Evolutionary conservation across 2,888 invertebrate species (phyloP).

Genomic region (Pyralis farinalis): DNA sequence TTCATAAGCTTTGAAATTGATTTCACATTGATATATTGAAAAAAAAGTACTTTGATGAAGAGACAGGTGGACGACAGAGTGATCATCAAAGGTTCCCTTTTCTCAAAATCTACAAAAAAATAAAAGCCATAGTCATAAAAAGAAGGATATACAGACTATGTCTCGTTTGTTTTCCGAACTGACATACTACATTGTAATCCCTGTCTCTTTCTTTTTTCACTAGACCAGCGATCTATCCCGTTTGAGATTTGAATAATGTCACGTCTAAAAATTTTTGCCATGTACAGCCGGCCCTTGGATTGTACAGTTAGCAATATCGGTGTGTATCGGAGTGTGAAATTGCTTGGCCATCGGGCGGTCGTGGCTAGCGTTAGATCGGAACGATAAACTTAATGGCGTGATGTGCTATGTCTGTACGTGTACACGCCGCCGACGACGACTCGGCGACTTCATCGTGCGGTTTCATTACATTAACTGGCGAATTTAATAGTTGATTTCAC

Average conservation of each 20-base stretch:
- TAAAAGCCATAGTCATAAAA: too few relatives aligned
- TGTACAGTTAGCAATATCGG: slow-evolving; percentile 45
- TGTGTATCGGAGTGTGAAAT: slow-evolving; percentile 43
- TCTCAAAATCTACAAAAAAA: too few relatives aligned
- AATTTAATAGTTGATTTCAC: too few relatives aligned
- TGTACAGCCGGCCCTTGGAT: slow-evolving; percentile 14
- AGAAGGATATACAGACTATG: too few relatives aligned
- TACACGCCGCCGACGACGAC: neutral
- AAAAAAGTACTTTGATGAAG: too few relatives aligned
- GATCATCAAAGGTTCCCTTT: too few relatives aligned
- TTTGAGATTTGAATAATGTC: slow-evolving; percentile 1
- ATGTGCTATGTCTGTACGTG: neutral
- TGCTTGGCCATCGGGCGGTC: slow-evolving; percentile 32
- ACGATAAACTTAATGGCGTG: slow-evolving; percentile 27
- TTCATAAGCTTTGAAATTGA: too few relatives aligned
- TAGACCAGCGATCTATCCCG: neutral
- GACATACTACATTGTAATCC: too few relatives aligned
- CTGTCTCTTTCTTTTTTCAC: neutral
- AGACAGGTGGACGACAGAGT: too few relatives aligned
- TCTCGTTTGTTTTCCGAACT: too few relatives aligned
- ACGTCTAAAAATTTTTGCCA: slow-evolving; percentile 7
- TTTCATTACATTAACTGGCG: neutral
- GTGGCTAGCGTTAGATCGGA: slow-evolving; percentile 22
- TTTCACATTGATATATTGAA: too few relatives aligned
- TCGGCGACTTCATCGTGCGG: neutral